Conservation (phyloP, 2,797 vertebrate genomes). For the Mus caroli region DNA sequence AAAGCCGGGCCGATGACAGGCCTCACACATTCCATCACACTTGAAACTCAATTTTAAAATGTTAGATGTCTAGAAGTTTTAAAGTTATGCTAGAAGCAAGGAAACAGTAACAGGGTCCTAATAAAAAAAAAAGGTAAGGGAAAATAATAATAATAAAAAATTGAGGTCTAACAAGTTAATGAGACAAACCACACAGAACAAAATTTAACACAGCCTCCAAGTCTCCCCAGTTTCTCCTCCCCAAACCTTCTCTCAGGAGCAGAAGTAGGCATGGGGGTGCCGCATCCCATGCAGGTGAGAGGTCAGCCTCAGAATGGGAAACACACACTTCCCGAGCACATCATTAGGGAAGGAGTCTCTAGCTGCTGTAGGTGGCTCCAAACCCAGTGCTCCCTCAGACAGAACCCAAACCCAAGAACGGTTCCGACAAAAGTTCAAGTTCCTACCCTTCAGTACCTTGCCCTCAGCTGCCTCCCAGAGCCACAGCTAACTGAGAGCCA, state of each 20-base stretch:
- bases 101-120: neutral
- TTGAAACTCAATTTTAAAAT: slow-evolving; percentile 34
- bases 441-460: neutral
- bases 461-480: slow-evolving; percentile 38
- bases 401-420: neutral
- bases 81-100: slow-evolving; percentile 32
- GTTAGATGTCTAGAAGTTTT: neutral
- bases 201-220: neutral
- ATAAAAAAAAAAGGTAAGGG: neutral
- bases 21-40: neutral
- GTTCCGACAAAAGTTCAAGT: neutral
- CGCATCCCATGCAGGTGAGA: accelerated
- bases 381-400: neutral
- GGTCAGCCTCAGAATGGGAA: accelerated
- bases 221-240: too few relatives aligned
- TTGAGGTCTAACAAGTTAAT: neutral
- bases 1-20: neutral
- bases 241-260: neutral
- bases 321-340: accelerated
- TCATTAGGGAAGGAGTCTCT: accelerated
- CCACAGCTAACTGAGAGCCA: neutral
- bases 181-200: neutral
- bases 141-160: slow-evolving; percentile 11
- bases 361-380: neutral
- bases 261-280: neutral